Conservation (phyloP, 2,888 invertebrate species). For the Rhaphigaster nebulosa region DNA sequence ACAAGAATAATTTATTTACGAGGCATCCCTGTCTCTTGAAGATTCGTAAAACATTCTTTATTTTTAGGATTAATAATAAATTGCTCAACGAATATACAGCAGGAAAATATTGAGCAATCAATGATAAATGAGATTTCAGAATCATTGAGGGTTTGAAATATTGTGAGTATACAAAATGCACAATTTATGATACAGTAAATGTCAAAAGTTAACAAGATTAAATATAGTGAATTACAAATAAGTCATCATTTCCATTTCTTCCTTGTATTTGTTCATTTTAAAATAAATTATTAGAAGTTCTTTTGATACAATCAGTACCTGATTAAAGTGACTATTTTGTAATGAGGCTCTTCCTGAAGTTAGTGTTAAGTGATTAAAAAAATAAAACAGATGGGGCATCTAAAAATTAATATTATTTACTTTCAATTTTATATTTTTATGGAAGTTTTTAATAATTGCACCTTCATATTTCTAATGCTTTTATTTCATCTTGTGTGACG, state of each 20-base stretch:
- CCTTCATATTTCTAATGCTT: no score
- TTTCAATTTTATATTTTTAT: no score
- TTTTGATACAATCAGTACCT: background rate
- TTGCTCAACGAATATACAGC: conserved; percentile 55
- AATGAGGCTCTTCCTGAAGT: background rate
- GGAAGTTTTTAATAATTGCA: no score
- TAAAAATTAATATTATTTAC: background rate
- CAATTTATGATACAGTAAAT: background rate
- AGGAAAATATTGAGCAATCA: conserved; percentile 55
- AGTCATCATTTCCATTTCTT: background rate
- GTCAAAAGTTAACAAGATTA: background rate
- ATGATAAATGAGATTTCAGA: background rate
- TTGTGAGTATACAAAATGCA: background rate
- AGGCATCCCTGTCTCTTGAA: conserved; percentile 61
- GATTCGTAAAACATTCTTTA: conserved; percentile 53
- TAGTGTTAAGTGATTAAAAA: background rate
- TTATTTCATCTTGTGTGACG: no score
- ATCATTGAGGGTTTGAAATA: background rate
- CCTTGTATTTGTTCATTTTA: background rate
- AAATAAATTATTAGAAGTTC: background rate
- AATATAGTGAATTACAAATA: background rate
- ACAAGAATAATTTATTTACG: conserved; percentile 63
- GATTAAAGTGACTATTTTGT: background rate
- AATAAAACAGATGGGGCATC: background rate
- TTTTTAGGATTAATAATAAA: conserved; percentile 30